These are phyloP conservation scores for Alviniconcha marisindica DNA, from an alignment of 1,140 invertebrate genomes.

Conservation along the genomic window DNA sequence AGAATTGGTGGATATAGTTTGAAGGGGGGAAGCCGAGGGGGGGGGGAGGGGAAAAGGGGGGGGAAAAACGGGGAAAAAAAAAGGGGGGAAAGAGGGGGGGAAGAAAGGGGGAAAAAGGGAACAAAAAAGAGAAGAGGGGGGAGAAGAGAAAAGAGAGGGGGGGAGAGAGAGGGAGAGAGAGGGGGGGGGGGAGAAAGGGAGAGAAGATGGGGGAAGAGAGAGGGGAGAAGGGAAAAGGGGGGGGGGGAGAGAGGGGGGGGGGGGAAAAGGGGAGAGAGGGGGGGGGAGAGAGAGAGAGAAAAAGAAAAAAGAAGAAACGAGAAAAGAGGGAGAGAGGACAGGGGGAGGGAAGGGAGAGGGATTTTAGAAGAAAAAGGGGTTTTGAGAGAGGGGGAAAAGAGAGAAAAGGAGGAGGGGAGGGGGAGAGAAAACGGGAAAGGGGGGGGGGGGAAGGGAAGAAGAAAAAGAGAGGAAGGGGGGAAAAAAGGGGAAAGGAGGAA, in stretches of 20 bases:
- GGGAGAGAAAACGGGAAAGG: constrained; percentile 2
- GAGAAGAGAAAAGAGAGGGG: neutral
- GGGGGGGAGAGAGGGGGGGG: neutral
- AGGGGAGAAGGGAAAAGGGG: constrained; percentile 7
- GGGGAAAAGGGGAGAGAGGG: neutral
- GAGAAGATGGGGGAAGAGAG: neutral
- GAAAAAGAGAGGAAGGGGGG: too few relatives aligned
- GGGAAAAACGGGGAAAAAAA: neutral
- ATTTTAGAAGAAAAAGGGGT: too few relatives aligned
- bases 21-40: too few relatives aligned
- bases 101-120: neutral
- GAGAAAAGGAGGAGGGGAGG: too few relatives aligned
- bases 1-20: too few relatives aligned
- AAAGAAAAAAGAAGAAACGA: too few relatives aligned
- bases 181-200: too few relatives aligned
- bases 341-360: neutral
- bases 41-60: constrained; percentile 5
- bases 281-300: neutral
- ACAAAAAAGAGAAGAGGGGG: constrained; percentile 14
- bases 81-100: too few relatives aligned
- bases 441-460: neutral
- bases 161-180: too few relatives aligned
- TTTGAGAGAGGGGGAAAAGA: neutral
- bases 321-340: neutral
- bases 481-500: too few relatives aligned